Evolutionary conservation across 2,113 vertebrate species (phyloP).

Genomic region (Dicrurus megarhynchus): DNA sequence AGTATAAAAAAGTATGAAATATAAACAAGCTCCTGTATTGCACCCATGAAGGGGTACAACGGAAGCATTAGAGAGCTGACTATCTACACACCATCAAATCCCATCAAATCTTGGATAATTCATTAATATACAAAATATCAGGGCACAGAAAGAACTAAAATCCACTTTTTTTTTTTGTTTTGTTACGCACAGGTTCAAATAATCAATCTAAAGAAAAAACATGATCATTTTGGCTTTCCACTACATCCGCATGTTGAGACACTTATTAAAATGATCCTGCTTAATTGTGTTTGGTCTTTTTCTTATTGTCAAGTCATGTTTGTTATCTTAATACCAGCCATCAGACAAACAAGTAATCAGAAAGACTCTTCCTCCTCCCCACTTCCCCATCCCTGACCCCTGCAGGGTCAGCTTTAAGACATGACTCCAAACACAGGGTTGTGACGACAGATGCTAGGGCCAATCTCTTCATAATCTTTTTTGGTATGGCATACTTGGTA

Average conservation of each 20-base stretch:
- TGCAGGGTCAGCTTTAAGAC: slow-evolving; percentile 84
- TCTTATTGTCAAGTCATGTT: slow-evolving; percentile 76
- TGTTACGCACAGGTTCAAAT: slow-evolving; percentile 75
- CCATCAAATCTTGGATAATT: slow-evolving; percentile 78
- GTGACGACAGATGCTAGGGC: slow-evolving; percentile 99
- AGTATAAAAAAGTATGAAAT: slow-evolving; percentile 95
- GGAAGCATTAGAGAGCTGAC: slow-evolving; percentile 79
- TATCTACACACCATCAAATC: slow-evolving; percentile 80
- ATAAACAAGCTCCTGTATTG: slow-evolving; percentile 87
- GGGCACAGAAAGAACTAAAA: slow-evolving; percentile 82
- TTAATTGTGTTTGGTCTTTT: slow-evolving; percentile 81
- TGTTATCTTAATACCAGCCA: slow-evolving; percentile 76
- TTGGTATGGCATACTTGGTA: slow-evolving; percentile 99
- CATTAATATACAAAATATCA: slow-evolving; percentile 83
- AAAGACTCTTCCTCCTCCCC: slow-evolving; percentile 68
- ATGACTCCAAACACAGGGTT: slow-evolving; percentile 99
- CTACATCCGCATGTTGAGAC: slow-evolving; percentile 78
- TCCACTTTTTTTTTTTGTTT: slow-evolving; percentile 78
- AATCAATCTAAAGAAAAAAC: slow-evolving; percentile 78
- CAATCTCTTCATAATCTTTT: slow-evolving; percentile 99
- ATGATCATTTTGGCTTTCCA: slow-evolving; percentile 79
- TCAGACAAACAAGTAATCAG: slow-evolving; percentile 80
- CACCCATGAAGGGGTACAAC: slow-evolving; percentile 74
- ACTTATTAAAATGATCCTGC: slow-evolving; percentile 83
- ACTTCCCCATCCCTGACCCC: slow-evolving; percentile 64